Evolutionary conservation across 2,113 vertebrate genomes (phyloP).

Genomic region (Prionailurus viverrinus): DNA sequence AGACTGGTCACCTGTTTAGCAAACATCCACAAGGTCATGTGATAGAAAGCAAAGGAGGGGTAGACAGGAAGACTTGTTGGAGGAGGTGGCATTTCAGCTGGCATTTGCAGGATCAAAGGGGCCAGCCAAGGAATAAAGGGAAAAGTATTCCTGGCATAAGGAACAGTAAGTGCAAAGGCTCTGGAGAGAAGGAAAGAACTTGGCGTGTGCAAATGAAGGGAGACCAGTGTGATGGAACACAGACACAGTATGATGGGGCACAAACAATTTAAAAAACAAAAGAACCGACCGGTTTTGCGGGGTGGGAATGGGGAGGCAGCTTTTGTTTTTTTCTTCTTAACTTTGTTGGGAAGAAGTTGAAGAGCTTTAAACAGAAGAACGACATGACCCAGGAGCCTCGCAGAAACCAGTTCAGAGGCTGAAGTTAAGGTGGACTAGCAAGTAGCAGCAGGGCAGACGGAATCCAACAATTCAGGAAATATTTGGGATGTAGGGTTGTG

Average conservation of each 20-base stretch:
- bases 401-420: background rate
- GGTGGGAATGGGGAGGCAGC: no score
- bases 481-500: background rate
- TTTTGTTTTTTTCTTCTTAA: background rate
- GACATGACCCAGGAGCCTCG: background rate
- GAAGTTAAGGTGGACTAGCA: no score
- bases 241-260: background rate
- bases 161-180: background rate
- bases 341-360: background rate
- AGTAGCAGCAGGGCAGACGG: background rate
- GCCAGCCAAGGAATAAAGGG: background rate
- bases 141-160: background rate
- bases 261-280: background rate
- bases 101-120: background rate
- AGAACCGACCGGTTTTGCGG: no score
- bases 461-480: background rate
- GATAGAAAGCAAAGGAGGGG: background rate
- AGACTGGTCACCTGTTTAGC: background rate
- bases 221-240: background rate
- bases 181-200: background rate
- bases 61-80: background rate
- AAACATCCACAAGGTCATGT: background rate
- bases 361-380: background rate
- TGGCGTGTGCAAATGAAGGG: background rate
- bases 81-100: background rate